These are phyloP conservation scores for Harpalus rubripes DNA, from an alignment of 2,888 invertebrate genomes.

Conservation along the genomic window DNA sequence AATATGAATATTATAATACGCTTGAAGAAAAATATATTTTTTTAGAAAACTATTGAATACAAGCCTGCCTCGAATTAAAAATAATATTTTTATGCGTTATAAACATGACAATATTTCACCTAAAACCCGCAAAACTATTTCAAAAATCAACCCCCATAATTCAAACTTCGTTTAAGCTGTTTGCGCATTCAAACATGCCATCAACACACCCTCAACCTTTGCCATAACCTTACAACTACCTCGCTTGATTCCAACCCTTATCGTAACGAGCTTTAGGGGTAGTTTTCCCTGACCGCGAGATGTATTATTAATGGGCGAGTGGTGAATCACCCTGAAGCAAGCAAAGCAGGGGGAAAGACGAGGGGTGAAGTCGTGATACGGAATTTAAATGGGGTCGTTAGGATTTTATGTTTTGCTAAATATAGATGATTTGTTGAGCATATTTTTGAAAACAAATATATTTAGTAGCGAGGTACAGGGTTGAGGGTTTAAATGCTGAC, in stretches of 20 bases:
- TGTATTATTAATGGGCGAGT: slow-evolving; percentile 49
- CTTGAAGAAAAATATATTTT: too few relatives aligned
- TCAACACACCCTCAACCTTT: slow-evolving; percentile 46
- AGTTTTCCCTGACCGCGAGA: slow-evolving; percentile 23
- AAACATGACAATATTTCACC: slow-evolving; percentile 14
- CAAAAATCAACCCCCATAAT: slow-evolving; percentile 49
- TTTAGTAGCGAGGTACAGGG: slow-evolving; percentile 2
- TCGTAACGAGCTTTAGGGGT: background rate
- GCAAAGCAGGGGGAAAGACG: slow-evolving; percentile 18
- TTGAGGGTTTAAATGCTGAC: background rate
- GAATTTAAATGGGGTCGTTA: slow-evolving; percentile 55
- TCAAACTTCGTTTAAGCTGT: slow-evolving; percentile 41
- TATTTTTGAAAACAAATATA: slow-evolving; percentile 47
- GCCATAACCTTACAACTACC: slow-evolving; percentile 28
- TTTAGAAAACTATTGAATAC: too few relatives aligned
- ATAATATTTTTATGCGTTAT: too few relatives aligned
- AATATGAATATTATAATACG: too few relatives aligned
- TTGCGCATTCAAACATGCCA: slow-evolving; percentile 46
- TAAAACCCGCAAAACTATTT: slow-evolving; percentile 33
- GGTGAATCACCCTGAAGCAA: slow-evolving; percentile 38
- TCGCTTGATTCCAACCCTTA: slow-evolving; percentile 2
- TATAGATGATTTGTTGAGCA: slow-evolving; percentile 43
- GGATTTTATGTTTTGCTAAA: slow-evolving; percentile 51
- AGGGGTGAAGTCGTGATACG: slow-evolving; percentile 43
- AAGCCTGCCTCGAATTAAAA: too few relatives aligned